Base-by-base conservation (phyloP, 1,140 invertebrate genomes). In the Rhyzopertha dominica region DNA sequence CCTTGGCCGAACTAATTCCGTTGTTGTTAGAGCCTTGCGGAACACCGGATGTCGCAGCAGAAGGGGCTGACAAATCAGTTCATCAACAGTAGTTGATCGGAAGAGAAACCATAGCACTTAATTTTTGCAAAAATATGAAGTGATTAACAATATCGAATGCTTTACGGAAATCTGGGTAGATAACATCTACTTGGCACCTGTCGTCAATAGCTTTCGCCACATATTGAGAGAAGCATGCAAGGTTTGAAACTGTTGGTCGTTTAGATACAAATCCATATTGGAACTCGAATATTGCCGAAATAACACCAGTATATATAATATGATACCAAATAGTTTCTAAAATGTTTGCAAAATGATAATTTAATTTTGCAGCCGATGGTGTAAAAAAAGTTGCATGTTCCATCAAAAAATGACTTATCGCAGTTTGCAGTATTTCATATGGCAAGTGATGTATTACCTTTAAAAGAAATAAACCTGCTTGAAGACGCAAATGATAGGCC, bases 11-110 rank as follows among this genome's bases (percentile, higher is more conserved):
- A n/a, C n/a, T n/a, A n/a, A n/a, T n/a, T n/a, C n/a, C n/a, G n/a
- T n/a, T n/a, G n/a, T n/a, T n/a, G n/a, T 47, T 41, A 20, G 45
- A 47, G 4, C 37, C 45, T 23, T 47, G 45, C 5, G 37, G 45
- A 3, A 47, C 45, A 3, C 42, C 23, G 1, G 32, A 36, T 13
- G 42, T 44, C 17, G 32, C 5, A 2, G 14, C 20, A 9, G 18
- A 44, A 13, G 0, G 7, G 13, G 4, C 10, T 5, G 39, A 42
- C 3, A 3, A 25, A 43, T n/a, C 29, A 43, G 4, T 17, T 7
- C 9, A 43, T 14, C 7, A 43, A 24, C 10, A 4, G 12, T 2
- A 22, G 10, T 9, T 23, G 19, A 32, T 7, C 8, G 14, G 23
- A n/a, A 20, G 16, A 20, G 7, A 43, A 32, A 10, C 29, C 29